Evolutionary conservation across 2,797 vertebrate species (phyloP).

Genomic region (Ptychadena robeensis): DNA sequence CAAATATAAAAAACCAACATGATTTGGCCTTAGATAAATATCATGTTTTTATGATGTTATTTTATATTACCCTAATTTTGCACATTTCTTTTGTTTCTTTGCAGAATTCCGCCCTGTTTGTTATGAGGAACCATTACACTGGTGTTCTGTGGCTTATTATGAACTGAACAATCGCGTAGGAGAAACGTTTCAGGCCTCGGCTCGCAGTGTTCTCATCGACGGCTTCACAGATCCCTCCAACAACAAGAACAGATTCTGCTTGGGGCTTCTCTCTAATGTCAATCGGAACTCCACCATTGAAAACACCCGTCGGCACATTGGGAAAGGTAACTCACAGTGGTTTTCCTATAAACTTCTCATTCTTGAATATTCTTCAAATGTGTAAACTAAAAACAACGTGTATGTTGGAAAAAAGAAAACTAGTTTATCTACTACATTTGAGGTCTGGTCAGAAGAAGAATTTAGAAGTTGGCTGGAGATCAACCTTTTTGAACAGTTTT

Average conservation of each 20-base stretch:
- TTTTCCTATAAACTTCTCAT: too few species aligned
- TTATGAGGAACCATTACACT: constrained; percentile 94
- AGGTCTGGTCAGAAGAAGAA: too few species aligned
- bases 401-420: too few species aligned
- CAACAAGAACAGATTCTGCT: constrained; percentile 96
- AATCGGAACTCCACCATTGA: constrained; percentile 98
- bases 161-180: constrained; percentile 96
- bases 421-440: too few species aligned
- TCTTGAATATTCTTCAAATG: too few species aligned
- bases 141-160: constrained; percentile 97
- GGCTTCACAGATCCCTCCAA: constrained; percentile 97
- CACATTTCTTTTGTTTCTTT: constrained; percentile 33
- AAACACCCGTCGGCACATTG: constrained; percentile 95
- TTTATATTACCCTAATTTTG: too few species aligned
- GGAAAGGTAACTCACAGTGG: constrained; percentile 83
- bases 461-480: too few species aligned
- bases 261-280: constrained; percentile 94
- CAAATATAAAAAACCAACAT: too few species aligned
- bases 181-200: constrained; percentile 93
- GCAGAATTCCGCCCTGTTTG: constrained; percentile 92
- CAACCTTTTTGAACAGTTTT: too few species aligned
- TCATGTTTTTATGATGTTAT: too few species aligned
- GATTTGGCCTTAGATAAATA: too few species aligned
- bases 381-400: too few species aligned
- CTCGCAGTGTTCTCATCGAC: constrained; percentile 91